Conservation (phyloP, 2,797 vertebrate species). For the Diplodus puntazzo region DNA sequence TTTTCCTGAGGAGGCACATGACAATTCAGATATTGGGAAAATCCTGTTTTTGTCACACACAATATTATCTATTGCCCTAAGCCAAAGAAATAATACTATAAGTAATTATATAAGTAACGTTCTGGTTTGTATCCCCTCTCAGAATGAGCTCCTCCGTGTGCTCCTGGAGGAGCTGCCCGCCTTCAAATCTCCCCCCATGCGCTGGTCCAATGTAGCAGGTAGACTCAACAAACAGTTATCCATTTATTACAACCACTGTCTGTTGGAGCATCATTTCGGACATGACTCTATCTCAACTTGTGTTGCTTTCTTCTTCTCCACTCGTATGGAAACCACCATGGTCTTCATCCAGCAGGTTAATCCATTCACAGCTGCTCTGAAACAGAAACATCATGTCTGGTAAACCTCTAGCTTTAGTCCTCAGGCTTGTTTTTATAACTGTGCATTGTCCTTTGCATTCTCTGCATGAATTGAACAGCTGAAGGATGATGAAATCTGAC, state of each 20-base stretch:
- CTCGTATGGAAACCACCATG: neutral
- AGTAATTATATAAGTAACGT: no score
- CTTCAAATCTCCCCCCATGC: no score
- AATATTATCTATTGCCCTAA: no score
- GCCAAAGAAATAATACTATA: no score
- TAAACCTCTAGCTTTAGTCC: slow-evolving; percentile 54
- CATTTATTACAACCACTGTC: neutral
- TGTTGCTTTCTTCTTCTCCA: slow-evolving; percentile 2
- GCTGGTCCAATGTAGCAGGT: no score
- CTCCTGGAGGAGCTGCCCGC: neutral
- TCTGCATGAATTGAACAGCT: slow-evolving; percentile 49
- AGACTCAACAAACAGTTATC: no score
- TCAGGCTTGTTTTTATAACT: slow-evolving; percentile 27
- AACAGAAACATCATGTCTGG: slow-evolving; percentile 54
- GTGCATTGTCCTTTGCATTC: slow-evolving; percentile 37
- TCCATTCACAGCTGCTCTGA: slow-evolving; percentile 37
- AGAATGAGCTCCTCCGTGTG: no score
- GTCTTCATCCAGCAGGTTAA: slow-evolving; percentile 50
- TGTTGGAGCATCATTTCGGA: neutral
- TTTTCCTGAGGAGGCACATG: no score
- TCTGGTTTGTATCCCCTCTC: no score
- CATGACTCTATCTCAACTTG: neutral
- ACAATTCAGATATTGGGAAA: no score
- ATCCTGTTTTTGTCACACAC: no score
- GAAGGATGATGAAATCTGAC: slow-evolving; percentile 61